Conservation (phyloP, 1,140 invertebrate genomes). For the Lethrus apterus region DNA sequence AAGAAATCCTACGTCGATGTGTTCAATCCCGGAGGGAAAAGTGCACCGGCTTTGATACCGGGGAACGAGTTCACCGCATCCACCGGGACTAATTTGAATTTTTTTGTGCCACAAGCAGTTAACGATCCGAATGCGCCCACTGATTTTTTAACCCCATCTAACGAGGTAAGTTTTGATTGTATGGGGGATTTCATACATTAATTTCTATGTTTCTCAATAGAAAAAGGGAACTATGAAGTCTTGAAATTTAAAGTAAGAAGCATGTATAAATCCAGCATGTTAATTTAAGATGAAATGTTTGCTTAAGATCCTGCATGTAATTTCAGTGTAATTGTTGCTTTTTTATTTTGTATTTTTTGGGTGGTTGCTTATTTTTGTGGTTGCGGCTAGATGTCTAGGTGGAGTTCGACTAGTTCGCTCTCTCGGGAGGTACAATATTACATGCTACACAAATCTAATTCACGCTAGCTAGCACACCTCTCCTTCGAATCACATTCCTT, state of each 20-base stretch:
- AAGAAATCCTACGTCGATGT: conserved; percentile 81
- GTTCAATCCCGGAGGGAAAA: conserved; percentile 61
- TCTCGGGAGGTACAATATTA: conserved; percentile 55
- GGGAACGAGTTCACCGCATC: conserved; percentile 44
- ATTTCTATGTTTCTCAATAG: conserved; percentile 14
- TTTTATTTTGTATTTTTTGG: not conserved
- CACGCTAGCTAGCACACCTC: not conserved
- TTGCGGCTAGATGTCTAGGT: conserved; percentile 53
- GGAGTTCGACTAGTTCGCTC: conserved; percentile 55
- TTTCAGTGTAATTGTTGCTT: not conserved
- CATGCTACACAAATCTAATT: conserved; percentile 35
- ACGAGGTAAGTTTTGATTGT: conserved; percentile 18
- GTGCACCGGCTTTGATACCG: conserved; percentile 46
- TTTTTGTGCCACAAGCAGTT: conserved; percentile 50
- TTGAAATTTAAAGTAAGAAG: conserved; percentile 5
- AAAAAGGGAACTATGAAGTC: conserved; percentile 12
- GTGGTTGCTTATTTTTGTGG: conserved; percentile 42
- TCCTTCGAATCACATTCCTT: not conserved
- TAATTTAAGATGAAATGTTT: not conserved
- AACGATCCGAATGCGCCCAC: conserved; percentile 49
- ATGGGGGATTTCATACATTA: conserved; percentile 19
- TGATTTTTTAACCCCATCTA: conserved; percentile 48
- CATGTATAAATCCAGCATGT: not conserved
- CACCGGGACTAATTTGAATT: conserved; percentile 41
- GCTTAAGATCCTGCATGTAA: not conserved